Conservation (phyloP, 2,113 vertebrate genomes). For the Oncorhynchus nerka region DNA sequence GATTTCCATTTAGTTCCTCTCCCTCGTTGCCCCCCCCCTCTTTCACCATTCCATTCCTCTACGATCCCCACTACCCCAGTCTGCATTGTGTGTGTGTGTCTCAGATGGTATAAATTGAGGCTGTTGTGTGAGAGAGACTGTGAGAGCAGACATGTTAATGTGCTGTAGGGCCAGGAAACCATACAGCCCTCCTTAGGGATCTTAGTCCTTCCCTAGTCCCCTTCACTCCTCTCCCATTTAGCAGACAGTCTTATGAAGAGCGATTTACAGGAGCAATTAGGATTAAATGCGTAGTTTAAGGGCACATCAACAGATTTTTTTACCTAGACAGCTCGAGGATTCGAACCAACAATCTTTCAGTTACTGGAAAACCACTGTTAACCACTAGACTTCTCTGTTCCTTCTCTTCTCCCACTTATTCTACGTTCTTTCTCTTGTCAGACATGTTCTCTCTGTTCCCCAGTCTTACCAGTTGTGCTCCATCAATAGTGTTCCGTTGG, state of each 20-base stretch:
- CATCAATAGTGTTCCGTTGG: background rate
- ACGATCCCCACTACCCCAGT: background rate
- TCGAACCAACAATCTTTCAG: too few relatives aligned
- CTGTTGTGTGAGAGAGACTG: too few relatives aligned
- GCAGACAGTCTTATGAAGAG: too few relatives aligned
- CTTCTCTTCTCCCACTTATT: constrained; percentile 1
- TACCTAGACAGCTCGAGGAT: too few relatives aligned
- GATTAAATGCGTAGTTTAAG: too few relatives aligned
- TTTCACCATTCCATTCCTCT: background rate
- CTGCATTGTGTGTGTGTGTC: background rate
- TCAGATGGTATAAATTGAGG: too few relatives aligned
- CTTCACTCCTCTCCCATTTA: background rate
- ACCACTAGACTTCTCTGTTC: background rate
- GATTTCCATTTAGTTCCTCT: background rate
- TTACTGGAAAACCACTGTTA: too few relatives aligned
- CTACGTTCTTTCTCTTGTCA: background rate
- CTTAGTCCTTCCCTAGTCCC: background rate
- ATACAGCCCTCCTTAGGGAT: background rate
- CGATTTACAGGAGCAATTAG: too few relatives aligned
- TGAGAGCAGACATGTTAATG: too few relatives aligned
- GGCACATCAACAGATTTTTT: too few relatives aligned
- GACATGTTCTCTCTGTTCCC: background rate
- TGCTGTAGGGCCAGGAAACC: background rate
- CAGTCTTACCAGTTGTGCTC: background rate
- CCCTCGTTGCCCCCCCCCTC: background rate